Conservation (phyloP, 2,113 vertebrate species). For the Mustela lutreola region DNA sequence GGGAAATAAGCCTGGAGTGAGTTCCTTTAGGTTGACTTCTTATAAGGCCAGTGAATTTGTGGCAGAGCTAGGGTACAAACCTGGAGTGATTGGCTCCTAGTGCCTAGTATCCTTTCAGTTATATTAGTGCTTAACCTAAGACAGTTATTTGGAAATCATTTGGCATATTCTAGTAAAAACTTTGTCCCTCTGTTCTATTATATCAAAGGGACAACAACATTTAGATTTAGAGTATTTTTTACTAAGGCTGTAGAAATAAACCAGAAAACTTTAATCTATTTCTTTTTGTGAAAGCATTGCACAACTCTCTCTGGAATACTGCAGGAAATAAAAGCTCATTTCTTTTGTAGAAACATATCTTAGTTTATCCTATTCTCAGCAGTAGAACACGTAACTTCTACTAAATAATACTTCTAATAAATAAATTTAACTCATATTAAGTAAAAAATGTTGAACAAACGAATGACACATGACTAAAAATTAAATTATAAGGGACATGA, state of each 20-base stretch:
- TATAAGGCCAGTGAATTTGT: neutral
- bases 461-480: slow-evolving; percentile 3
- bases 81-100: neutral
- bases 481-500: neutral
- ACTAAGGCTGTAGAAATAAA: slow-evolving; percentile 28
- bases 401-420: slow-evolving; percentile 17
- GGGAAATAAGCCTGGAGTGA: neutral
- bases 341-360: neutral
- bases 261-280: neutral
- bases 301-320: neutral
- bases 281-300: neutral
- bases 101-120: neutral
- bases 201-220: neutral
- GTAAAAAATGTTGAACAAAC: neutral
- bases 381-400: neutral
- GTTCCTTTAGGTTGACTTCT: slow-evolving; percentile 18
- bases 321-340: neutral
- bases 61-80: neutral
- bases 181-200: neutral
- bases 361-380: neutral
- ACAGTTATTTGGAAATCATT: neutral
- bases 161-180: neutral
- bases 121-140: neutral
- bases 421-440: neutral
- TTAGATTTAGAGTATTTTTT: slow-evolving; percentile 46